Evolutionary conservation across 2,888 invertebrate species (phyloP).

Genomic region (Tiliacea aurago): DNA sequence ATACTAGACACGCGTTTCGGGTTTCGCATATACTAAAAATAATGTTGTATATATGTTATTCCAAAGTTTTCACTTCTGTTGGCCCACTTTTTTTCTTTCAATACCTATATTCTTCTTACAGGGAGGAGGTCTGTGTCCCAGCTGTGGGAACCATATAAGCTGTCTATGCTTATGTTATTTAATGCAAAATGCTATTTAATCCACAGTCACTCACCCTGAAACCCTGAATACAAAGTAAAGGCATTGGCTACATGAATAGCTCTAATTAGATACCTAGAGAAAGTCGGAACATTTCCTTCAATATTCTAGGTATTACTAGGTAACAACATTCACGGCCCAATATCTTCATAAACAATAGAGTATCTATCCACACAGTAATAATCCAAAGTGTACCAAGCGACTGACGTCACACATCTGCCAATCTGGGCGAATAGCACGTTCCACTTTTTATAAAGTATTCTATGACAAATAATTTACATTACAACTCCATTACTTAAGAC

Average conservation of each 20-base stretch:
- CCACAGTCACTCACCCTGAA: neutral
- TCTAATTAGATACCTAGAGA: neutral
- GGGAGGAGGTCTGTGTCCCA: neutral
- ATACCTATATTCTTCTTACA: neutral
- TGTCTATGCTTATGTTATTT: neutral
- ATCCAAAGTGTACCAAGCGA: slow-evolving; percentile 2
- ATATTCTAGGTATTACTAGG: neutral
- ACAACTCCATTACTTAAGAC: slow-evolving; percentile 26
- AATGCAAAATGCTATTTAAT: no score
- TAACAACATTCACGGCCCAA: neutral
- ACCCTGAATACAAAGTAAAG: neutral
- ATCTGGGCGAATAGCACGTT: slow-evolving; percentile 32
- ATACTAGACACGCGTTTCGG: no score
- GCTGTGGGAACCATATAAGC: neutral
- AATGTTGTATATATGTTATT: no score
- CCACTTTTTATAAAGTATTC: slow-evolving; percentile 5
- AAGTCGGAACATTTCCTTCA: no score
- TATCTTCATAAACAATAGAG: neutral
- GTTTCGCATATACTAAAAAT: no score
- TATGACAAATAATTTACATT: slow-evolving; percentile 12
- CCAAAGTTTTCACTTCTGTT: no score
- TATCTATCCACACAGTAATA: slow-evolving; percentile 11
- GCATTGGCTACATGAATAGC: neutral
- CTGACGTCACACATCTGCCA: slow-evolving; percentile 26
- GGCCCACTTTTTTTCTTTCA: no score